Evolutionary conservation across 2,113 vertebrate genomes (phyloP), one percentile per base, ranked within the genome.

Genomic region (Pipra filicauda): DNA sequence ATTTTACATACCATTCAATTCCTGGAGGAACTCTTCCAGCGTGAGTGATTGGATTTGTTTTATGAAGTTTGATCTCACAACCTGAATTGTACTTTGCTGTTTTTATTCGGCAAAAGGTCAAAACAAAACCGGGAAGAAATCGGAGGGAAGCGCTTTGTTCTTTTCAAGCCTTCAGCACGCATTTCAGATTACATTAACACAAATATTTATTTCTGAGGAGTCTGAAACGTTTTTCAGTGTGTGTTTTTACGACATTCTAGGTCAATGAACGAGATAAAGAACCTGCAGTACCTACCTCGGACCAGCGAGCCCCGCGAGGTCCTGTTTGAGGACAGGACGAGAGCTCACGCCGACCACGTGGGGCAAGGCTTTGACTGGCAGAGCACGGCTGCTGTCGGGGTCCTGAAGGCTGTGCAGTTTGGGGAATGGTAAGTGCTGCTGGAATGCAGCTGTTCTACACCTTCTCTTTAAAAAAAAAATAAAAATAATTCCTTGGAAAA

Each of bases 291-390:
- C 98, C 98, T 99, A 97, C 99, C 99, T 88, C 98, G 99, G 95
- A 97, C 99, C 97, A 99, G 99, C 15, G 99, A 99, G 94, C 99
- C 99, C 85, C 98, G 99, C 4, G 99, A 99, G 98, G 98, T 99
- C 79, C 98, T 99, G 91, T 99, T 99, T 84, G 99, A 99, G 97
- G 99, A 99, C 75, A 98, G 99, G 94, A 99, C 99, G 1, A 98
- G 99, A 95, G 99, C 99, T 44, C 99, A 99, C 0, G 99, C 99
- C 7, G 99, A 99, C 95, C 99, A 99, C 2, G 99, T 99, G 41
- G 99, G 99, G 22, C 99, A 99, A 91, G 99, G 99, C 70, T 99
- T 99, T 94, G 99, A 99, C 98, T 99, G 99, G 99, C 99, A 99
- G 98, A 99, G 99, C 96, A 99, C 99, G 3, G 99, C 99, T 28